A percentile compares a stretch with the other conserved stretches of the same genome.
Evolutionary conservation across 2,113 vertebrate species (phyloP).

Genomic region (Serilophus lunatus): DNA sequence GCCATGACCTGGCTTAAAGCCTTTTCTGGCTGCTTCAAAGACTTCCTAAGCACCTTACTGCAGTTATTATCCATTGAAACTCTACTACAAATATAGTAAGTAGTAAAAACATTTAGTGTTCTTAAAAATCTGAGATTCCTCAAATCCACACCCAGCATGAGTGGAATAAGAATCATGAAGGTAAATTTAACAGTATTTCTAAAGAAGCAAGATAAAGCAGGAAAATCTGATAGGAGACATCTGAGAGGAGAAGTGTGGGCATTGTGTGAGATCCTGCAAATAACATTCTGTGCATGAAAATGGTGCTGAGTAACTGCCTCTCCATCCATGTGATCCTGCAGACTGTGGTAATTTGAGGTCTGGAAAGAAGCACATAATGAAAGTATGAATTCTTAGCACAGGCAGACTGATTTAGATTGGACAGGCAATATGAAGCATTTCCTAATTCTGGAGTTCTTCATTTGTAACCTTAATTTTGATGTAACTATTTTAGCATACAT

Average conservation of each 20-base stretch:
- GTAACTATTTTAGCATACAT: neutral
- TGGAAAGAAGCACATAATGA: neutral
- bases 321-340: neutral
- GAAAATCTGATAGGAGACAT: neutral
- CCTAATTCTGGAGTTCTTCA: neutral
- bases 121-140: neutral
- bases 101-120: neutral
- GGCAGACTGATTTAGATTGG: neutral
- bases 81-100: neutral
- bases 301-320: neutral
- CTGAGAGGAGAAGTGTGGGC: constrained; percentile 19
- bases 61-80: neutral
- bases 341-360: neutral
- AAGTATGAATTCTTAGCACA: neutral
- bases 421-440: neutral
- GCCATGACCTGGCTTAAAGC: neutral
- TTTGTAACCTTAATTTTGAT: neutral
- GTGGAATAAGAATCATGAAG: neutral
- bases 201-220: constrained; percentile 10
- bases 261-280: constrained; percentile 15
- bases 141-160: neutral
- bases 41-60: neutral
- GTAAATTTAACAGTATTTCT: constrained; percentile 20
- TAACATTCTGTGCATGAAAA: constrained; percentile 16
- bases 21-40: neutral